Evolutionary conservation across 2,888 invertebrate genomes (phyloP).

Genomic region (Pachliopta kotzebuea): DNA sequence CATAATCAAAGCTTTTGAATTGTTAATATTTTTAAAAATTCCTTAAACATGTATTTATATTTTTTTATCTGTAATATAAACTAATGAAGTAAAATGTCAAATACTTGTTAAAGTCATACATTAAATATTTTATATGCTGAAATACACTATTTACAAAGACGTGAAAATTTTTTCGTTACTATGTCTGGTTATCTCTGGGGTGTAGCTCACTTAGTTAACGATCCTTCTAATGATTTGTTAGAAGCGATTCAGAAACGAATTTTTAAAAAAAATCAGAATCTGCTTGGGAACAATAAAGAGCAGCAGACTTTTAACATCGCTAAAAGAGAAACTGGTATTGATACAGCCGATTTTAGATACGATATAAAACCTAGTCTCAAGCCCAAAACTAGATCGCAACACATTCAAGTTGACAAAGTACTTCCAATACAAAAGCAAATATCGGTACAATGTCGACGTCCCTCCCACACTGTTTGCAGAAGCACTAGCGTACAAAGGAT

Average conservation of each 20-base stretch:
- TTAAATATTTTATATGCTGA: not conserved
- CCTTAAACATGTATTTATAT: not conserved
- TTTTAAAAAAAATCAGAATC: conserved; percentile 16
- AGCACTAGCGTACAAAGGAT: conserved; percentile 43
- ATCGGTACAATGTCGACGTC: conserved; percentile 44
- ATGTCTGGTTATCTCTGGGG: conserved; percentile 57
- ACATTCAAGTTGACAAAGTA: conserved; percentile 44
- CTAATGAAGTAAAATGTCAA: not conserved
- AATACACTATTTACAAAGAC: not conserved
- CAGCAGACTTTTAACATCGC: conserved; percentile 15
- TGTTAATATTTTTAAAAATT: too few species aligned
- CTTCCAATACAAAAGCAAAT: conserved; percentile 36
- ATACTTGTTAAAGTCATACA: not conserved
- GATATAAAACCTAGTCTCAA: conserved; percentile 19
- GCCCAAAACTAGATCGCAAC: conserved; percentile 35
- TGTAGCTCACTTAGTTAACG: conserved; percentile 54
- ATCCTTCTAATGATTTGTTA: conserved; percentile 54
- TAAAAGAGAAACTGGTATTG: conserved; percentile 22
- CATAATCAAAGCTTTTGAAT: too few species aligned
- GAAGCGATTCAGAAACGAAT: conserved; percentile 38
- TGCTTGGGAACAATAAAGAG: conserved; percentile 5
- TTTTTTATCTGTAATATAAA: not conserved
- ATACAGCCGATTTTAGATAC: conserved; percentile 15
- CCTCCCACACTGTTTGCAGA: conserved; percentile 36
- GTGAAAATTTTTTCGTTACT: not conserved